Base-by-base conservation (phyloP, 2,113 vertebrate species). In the Mugil cephalus region DNA sequence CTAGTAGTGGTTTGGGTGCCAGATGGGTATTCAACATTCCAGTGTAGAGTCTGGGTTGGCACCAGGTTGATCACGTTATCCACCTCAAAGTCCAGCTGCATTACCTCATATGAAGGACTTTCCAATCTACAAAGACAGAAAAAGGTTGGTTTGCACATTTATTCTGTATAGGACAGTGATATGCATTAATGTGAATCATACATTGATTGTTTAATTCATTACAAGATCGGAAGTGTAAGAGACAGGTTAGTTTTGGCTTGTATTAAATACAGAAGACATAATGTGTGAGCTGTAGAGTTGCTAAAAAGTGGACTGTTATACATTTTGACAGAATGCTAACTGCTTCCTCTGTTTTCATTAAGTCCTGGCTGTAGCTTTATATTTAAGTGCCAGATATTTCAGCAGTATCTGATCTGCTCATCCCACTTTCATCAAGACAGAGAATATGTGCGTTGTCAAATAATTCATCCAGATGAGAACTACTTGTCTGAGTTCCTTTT, bases 41-140 rank as follows among this genome's bases (percentile, higher is more conserved):
- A 99, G 86, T 95, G 95, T 1, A 98, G 92, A 11, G 96, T 95
- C 86, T 98, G 97, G 3, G 95, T 95, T 1, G 96, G 94, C 0
- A 94, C 94, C 87, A 93, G 89, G 69, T 91, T 94, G 58, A 96
- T 96, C 30, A 93, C 88, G 30, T 97, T 98, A 87, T 96, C 96
- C 0, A 97, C 84, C 80, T 97, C 96, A 8, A 99, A 97, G 66
- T 98, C 97, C 89, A 99, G 94, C 88, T 96, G 96, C 91, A 98
- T 92, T 92, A 99, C 94, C 90, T 99, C 96, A 0, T 96, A 95
- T 35, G 94, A 92, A 12, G 94, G 88, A 11, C 77, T 92, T 8
- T 97, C 96, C 52, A 82, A 82, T 76, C 97, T 99, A n/a, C 15
- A 56, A 61, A 52, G 6, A 69, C n/a, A 74, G 7, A 69, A 11